Conservation (phyloP, 2,888 invertebrate genomes). For the Salticus scenicus region DNA sequence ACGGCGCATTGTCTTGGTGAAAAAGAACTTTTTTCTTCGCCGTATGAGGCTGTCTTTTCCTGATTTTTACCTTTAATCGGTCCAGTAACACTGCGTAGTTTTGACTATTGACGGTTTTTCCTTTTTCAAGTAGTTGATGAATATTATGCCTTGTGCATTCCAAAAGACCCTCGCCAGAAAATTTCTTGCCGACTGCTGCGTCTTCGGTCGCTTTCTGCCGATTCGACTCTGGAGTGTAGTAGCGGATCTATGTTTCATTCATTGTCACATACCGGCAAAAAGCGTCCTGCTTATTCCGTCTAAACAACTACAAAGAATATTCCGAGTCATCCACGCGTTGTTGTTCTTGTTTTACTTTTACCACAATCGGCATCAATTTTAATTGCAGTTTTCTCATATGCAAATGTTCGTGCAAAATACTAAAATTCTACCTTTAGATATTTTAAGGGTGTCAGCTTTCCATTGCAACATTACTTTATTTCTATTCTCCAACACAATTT, state of each 20-base stretch:
- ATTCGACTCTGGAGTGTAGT: constrained; percentile 74
- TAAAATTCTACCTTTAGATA: too few relatives aligned
- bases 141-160: constrained; percentile 47
- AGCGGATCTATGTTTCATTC: constrained; percentile 75
- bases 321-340: background rate
- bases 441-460: too few relatives aligned
- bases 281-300: constrained; percentile 36
- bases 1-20: constrained; percentile 4
- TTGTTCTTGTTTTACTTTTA: background rate
- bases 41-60: background rate
- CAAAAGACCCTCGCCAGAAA: constrained; percentile 60
- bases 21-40: constrained; percentile 7
- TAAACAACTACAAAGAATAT: constrained; percentile 8
- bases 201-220: constrained; percentile 38
- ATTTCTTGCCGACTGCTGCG: constrained; percentile 40
- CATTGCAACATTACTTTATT: too few relatives aligned
- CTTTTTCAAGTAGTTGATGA: constrained; percentile 62
- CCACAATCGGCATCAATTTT: constrained; percentile 3
- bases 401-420: constrained; percentile 17
- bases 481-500: too few relatives aligned
- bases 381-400: background rate
- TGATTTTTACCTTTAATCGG: background rate
- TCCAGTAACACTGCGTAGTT: constrained; percentile 25
- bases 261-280: constrained; percentile 73
- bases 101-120: constrained; percentile 29